Percentiles rank a stretch among this genome's conserved stretches.
phyloP scores from a whole-genome alignment of 2,888 invertebrate genomes.

The Leuctra nigra region DNA sequence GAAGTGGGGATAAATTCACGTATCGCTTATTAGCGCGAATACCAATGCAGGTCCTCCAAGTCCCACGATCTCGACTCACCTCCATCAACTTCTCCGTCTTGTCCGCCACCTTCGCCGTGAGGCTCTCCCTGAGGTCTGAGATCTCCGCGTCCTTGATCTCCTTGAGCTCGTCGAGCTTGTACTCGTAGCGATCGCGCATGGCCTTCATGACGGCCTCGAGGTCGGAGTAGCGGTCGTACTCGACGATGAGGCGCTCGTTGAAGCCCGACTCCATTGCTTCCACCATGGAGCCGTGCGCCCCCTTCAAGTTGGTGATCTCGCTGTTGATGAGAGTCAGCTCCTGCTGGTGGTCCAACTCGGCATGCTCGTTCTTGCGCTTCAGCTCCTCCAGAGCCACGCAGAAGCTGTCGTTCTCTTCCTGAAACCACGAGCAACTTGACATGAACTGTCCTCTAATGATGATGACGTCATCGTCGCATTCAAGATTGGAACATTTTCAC shows the following conservation, averaged over 20 bases:
- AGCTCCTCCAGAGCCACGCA: slow-evolving; percentile 74
- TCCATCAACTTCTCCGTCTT: slow-evolving; percentile 36
- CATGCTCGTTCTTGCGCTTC: slow-evolving; percentile 52
- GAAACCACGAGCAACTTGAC: no score
- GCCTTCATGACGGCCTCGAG: slow-evolving; percentile 59
- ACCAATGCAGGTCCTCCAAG: slow-evolving; percentile 39
- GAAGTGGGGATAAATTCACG: no score
- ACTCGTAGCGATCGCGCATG: slow-evolving; percentile 47
- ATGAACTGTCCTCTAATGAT: no score
- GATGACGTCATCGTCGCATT: no score
- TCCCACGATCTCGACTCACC: slow-evolving; percentile 52
- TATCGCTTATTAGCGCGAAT: no score
- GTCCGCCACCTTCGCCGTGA: slow-evolving; percentile 50
- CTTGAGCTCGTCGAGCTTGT: slow-evolving; percentile 38
- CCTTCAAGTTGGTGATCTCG: slow-evolving; percentile 55
- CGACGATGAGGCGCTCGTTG: slow-evolving; percentile 76
- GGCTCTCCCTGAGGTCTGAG: slow-evolving; percentile 40
- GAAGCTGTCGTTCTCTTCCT: slow-evolving; percentile 73
- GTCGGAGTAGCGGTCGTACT: slow-evolving; percentile 79
- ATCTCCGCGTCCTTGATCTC: neutral
- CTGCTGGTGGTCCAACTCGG: slow-evolving; percentile 55
- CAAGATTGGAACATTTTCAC: no score
- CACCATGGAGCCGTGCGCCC: slow-evolving; percentile 57
- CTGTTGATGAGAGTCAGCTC: neutral
- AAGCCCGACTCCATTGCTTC: slow-evolving; percentile 62